Conservation (phyloP, 2,888 invertebrate genomes). For the Aspidiotus destructor region DNA sequence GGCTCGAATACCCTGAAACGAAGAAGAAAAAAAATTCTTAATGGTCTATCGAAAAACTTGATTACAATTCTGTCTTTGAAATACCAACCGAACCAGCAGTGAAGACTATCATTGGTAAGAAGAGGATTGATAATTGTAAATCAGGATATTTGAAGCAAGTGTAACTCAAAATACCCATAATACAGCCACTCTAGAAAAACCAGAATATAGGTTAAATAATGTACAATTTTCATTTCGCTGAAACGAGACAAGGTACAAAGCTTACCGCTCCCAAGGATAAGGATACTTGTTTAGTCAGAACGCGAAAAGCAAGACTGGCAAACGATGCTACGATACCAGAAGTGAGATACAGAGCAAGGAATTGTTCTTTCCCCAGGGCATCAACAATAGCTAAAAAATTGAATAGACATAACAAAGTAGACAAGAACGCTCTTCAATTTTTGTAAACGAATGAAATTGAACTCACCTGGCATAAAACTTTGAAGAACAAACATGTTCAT, state of each 20-base stretch:
- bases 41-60: neutral
- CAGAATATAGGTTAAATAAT: neutral
- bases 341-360: constrained; percentile 77
- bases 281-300: constrained; percentile 56
- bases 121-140: constrained; percentile 74
- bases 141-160: constrained; percentile 83
- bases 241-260: constrained; percentile 36
- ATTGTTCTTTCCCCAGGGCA: constrained; percentile 81
- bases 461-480: constrained; percentile 24
- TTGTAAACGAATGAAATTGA: neutral
- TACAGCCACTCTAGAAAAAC: constrained; percentile 74
- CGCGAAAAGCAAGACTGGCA: constrained; percentile 71
- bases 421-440: neutral
- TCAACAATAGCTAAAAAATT: constrained; percentile 53
- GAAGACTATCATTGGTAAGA: constrained; percentile 81
- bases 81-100: constrained; percentile 69
- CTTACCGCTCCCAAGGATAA: constrained; percentile 88
- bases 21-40: constrained; percentile 21
- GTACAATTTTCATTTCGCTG: too few relatives aligned
- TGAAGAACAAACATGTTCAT: constrained; percentile 25
- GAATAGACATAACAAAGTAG: constrained; percentile 2
- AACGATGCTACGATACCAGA: constrained; percentile 82
- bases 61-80: neutral
- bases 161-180: constrained; percentile 79
- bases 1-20: constrained; percentile 67